These are phyloP conservation scores for Megathymus violae DNA, from an alignment of 1,140 invertebrate genomes.

Conservation along the genomic window DNA sequence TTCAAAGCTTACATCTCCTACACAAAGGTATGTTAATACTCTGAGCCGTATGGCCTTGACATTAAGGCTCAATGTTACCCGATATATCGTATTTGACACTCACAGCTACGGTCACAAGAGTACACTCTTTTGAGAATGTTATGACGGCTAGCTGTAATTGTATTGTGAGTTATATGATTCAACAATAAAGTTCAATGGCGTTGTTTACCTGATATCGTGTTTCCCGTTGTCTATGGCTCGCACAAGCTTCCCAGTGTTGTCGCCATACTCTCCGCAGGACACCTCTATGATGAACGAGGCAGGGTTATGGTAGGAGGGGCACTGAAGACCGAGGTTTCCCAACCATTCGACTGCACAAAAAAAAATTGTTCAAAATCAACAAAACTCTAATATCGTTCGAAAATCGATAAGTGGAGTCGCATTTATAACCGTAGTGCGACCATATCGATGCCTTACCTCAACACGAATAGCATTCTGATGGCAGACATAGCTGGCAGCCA, in stretches of 20 bases:
- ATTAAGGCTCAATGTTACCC: background rate
- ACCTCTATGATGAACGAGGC: conserved; percentile 98
- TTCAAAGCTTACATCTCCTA: no score
- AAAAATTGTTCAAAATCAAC: no score
- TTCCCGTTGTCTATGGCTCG: conserved; percentile 93
- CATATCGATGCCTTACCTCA: no score
- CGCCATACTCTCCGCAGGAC: conserved; percentile 97
- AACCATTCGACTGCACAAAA: conserved; percentile 91
- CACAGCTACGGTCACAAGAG: no score
- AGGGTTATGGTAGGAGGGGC: conserved; percentile 98
- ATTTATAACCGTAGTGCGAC: no score
- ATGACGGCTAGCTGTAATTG: no score
- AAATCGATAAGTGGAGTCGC: no score
- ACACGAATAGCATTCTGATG: no score
- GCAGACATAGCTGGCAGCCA: no score
- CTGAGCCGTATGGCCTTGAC: background rate
- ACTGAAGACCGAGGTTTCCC: conserved; percentile 91
- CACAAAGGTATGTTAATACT: background rate
- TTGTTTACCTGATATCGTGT: conserved; percentile 86
- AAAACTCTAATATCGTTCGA: no score
- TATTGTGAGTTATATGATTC: background rate
- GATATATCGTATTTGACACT: no score
- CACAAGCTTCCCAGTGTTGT: conserved; percentile 93
- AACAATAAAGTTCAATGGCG: background rate
- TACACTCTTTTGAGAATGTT: no score